Evolutionary conservation across 2,797 vertebrate species (phyloP).

Genomic region (Squalus acanthias): DNA sequence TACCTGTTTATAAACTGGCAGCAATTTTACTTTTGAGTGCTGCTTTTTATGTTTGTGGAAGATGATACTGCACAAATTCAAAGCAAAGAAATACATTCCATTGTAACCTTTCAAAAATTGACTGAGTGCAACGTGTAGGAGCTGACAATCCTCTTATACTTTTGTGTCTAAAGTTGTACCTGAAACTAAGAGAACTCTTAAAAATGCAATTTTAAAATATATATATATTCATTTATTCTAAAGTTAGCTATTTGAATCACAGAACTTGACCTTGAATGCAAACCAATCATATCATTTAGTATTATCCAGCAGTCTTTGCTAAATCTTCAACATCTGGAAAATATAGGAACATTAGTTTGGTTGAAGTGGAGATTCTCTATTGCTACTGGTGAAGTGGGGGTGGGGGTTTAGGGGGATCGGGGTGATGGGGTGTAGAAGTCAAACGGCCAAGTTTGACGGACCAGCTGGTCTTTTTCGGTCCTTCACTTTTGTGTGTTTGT

Average conservation of each 20-base stretch:
- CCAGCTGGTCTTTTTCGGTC: not conserved
- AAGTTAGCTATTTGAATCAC: constrained; percentile 13
- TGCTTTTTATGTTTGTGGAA: constrained; percentile 16
- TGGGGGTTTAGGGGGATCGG: not conserved
- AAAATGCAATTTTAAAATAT: not conserved
- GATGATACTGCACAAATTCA: not conserved
- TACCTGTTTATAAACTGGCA: not conserved
- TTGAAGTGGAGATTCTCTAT: not conserved
- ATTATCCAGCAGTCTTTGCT: not conserved
- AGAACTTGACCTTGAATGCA: constrained; percentile 17
- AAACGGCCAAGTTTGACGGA: not conserved
- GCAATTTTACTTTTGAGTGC: not conserved
- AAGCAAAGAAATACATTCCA: not conserved
- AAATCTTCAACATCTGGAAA: constrained; percentile 19
- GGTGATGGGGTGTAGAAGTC: not conserved
- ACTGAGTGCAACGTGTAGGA: not conserved
- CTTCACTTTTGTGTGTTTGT: not conserved
- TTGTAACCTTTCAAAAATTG: not conserved
- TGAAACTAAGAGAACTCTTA: not conserved
- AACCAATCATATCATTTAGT: not conserved
- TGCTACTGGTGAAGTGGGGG: not conserved
- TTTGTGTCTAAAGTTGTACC: not conserved
- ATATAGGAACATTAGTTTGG: not conserved
- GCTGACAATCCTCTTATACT: not conserved
- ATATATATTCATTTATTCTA: not conserved